Evolutionary conservation across 23 tunicate genomes (phyloP), one percentile per base, ranked within the genome.

Genomic region (Ciona savignyi): DNA sequence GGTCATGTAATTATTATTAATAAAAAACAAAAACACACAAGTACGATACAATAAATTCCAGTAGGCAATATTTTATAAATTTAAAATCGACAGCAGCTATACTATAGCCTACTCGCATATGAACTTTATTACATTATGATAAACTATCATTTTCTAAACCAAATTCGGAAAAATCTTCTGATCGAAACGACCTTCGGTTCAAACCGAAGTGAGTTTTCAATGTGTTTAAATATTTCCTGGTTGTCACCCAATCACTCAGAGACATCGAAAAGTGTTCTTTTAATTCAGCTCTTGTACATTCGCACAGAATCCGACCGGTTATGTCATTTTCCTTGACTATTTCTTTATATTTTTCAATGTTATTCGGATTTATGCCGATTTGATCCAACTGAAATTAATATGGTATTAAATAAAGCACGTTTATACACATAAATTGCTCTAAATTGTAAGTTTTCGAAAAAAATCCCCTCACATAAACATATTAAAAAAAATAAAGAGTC

Each of bases 391-490:
- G 29, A 32, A n/a, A n/a, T n/a, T n/a, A n/a, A n/a, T n/a, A n/a
- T n/a, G n/a, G n/a, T n/a, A n/a, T n/a, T n/a, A n/a, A n/a, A n/a
- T n/a, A n/a, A n/a, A n/a, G n/a, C n/a, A n/a, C n/a, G n/a, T n/a
- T n/a, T n/a, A n/a, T n/a, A n/a, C n/a, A n/a, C n/a, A n/a, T 21
- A 19, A 51, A 21, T 15, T 21, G 19, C 19, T 21, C 19, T 19
- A 15, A 51, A 19, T 51, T 51, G 21, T 15, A 51, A 19, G 21
- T 15, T 19, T 51, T 15, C 20, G 19, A n/a, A n/a, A n/a, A n/a
- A n/a, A 27, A 4, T 71, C 71, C 84, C 84, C 71, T 63, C 27
- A 23, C 19, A 60, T 77, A 80, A 61, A 80, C 77, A 25, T 80
- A 77, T 1, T 80, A 70, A 6, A 62, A 70, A 20, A 75, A 20